Evolutionary conservation across 2,888 invertebrate species (phyloP).

Genomic region (Catocala fraxini): DNA sequence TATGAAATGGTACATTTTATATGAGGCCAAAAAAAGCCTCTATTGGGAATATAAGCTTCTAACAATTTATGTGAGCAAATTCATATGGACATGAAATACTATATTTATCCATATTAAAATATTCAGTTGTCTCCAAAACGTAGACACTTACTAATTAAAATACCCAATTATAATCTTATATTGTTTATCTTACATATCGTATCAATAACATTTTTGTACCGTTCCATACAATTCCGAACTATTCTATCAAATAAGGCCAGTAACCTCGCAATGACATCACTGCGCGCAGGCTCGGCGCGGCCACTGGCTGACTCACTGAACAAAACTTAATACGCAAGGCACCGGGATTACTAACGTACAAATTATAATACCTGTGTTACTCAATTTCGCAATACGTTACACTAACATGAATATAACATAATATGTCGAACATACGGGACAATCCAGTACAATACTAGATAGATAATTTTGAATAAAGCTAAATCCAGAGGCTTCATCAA

Average conservation of each 20-base stretch:
- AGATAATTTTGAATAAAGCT: conserved; percentile 77
- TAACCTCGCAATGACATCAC: conserved; percentile 52
- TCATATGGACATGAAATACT: conserved; percentile 37
- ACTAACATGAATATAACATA: conserved; percentile 30
- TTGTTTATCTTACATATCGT: conserved; percentile 48
- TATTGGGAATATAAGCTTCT: conserved; percentile 30
- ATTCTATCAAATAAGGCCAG: conserved; percentile 60
- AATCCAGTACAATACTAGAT: conserved; percentile 45
- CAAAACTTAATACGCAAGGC: conserved; percentile 47
- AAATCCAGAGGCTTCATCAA: conserved; percentile 69
- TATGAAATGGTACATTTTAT: conserved; percentile 44
- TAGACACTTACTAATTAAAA: conserved; percentile 32
- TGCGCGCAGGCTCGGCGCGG: conserved; percentile 33
- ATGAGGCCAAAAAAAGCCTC: conserved; percentile 36
- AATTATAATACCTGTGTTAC: conserved; percentile 35
- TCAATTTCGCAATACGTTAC: conserved; percentile 29
- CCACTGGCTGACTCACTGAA: conserved; percentile 53
- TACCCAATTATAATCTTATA: conserved; percentile 46
- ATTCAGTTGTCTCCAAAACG: conserved; percentile 32
- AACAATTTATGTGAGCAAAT: conserved; percentile 44
- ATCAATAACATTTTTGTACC: conserved; percentile 47
- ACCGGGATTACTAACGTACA: conserved; percentile 30
- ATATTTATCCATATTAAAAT: conserved; percentile 23
- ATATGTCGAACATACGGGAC: conserved; percentile 34
- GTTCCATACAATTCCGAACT: conserved; percentile 52